Base-by-base conservation (phyloP, 2,113 vertebrate species). In the Onychostoma macrolepis region DNA sequence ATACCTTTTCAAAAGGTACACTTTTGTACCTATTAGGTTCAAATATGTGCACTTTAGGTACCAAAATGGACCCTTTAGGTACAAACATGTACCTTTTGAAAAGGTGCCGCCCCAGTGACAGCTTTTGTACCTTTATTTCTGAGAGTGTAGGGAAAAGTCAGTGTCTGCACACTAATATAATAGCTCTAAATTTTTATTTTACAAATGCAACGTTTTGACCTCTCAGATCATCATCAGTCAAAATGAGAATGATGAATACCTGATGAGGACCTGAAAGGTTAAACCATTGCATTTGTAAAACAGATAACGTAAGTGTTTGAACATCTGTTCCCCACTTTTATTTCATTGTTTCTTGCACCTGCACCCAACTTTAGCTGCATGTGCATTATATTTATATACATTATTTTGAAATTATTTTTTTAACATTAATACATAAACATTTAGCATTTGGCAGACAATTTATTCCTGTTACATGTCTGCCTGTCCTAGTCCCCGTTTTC, bases 121-220 rank as follows among this genome's bases (percentile, higher is more conserved):
- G n/a, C n/a, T n/a, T n/a, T n/a, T n/a, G n/a, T n/a, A n/a, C n/a
- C n/a, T n/a, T n/a, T n/a, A n/a, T n/a, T n/a, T n/a, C n/a, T n/a
- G n/a, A n/a, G n/a, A n/a, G n/a, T n/a, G n/a, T n/a, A n/a, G 61
- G 19, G 1, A 9, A 72, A 72, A 38, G 19, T 72, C 3, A 38
- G 67, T 71, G 67, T 38, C 67, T 19, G 33, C 67, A 71, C 15
- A 38, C 67, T 38, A 71, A 36, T 71, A 71, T 71, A 71, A 71
- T 11, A 36, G 17, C 33, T 71, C 19, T 1, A 33, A 71, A 2
- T 72, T 21, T 38, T 71, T 71, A 71, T 71, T 36, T 71, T 71
- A 71, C 67, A 71, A 71, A 75, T 75, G 36, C 72, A 76, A 45
- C 5, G 41, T 26, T 76, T 76, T 76, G 41, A 41, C 72, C 72